Conservation (phyloP, 2,797 vertebrate species). For the Hydrocynus forskahlii region DNA sequence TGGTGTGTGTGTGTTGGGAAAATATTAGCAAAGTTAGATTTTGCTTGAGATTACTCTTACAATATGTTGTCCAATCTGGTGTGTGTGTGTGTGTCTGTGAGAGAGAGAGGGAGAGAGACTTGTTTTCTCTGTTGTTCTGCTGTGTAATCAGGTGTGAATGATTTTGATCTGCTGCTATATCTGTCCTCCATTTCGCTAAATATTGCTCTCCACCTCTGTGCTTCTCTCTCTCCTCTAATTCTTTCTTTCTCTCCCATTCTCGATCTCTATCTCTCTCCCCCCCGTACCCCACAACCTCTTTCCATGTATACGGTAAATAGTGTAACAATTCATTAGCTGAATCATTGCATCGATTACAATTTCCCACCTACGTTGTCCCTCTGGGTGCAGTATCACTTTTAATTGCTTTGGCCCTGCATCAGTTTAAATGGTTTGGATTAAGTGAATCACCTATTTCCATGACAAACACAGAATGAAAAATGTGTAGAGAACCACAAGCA, state of each 20-base stretch:
- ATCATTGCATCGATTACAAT: constrained; percentile 9
- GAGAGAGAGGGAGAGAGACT: constrained; percentile 41
- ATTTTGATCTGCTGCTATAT: constrained; percentile 61
- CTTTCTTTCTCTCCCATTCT: neutral
- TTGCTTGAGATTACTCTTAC: constrained; percentile 35
- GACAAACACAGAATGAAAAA: neutral
- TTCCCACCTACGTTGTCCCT: constrained; percentile 42
- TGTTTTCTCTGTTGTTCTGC: constrained; percentile 49
- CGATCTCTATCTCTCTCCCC: neutral
- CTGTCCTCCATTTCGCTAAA: constrained; percentile 47
- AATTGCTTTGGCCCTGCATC: constrained; percentile 49
- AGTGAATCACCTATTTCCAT: constrained; percentile 5
- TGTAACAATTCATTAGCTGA: constrained; percentile 18
- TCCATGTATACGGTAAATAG: constrained; percentile 11
- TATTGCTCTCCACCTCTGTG: constrained; percentile 20
- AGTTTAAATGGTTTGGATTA: neutral
- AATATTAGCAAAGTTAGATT: constrained; percentile 53
- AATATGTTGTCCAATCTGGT: constrained; percentile 32
- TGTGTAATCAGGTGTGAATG: constrained; percentile 47
- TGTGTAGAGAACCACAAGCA: neutral
- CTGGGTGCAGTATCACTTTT: constrained; percentile 72
- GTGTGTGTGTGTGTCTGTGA: constrained; percentile 49
- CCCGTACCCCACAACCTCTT: neutral
- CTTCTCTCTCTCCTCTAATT: neutral
- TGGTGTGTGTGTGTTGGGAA: constrained; percentile 14